Evolutionary conservation across 2,888 invertebrate genomes (phyloP).

Genomic region (Stenodera caucasica): DNA sequence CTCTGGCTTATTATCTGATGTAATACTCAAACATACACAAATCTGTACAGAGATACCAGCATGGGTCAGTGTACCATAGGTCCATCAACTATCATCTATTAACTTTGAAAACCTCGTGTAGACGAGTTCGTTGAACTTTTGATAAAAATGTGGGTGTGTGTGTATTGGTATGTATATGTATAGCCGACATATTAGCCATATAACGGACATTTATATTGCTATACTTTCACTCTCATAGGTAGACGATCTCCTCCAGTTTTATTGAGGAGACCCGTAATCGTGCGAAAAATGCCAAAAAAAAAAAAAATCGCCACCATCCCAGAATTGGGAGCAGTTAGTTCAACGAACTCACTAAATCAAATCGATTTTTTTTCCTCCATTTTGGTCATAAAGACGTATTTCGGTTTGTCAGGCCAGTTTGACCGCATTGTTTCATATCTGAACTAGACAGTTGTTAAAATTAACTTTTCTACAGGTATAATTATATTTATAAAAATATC

Average conservation of each 20-base stretch:
- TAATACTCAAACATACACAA: background rate
- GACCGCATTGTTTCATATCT: background rate
- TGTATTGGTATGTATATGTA: background rate
- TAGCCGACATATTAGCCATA: background rate
- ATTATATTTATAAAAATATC: background rate
- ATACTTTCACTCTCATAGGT: constrained; percentile 33
- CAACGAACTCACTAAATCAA: background rate
- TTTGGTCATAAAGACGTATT: background rate
- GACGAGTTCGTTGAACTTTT: constrained; percentile 1
- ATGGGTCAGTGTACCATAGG: constrained; percentile 9
- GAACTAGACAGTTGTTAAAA: background rate
- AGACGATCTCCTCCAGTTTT: constrained; percentile 23
- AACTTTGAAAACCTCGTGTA: background rate
- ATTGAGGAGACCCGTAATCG: constrained; percentile 2
- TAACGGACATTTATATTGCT: background rate
- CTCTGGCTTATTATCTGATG: background rate
- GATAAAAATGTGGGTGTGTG: constrained; percentile 4
- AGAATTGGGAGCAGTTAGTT: background rate
- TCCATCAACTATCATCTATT: background rate
- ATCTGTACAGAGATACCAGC: background rate
- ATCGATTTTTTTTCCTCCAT: background rate
- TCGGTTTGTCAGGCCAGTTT: background rate
- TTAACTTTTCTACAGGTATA: too few species aligned
- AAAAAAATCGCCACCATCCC: background rate
- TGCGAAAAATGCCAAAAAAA: background rate